Conservation (phyloP, 2,113 vertebrate species). For the Rhizomys pruinosus region DNA sequence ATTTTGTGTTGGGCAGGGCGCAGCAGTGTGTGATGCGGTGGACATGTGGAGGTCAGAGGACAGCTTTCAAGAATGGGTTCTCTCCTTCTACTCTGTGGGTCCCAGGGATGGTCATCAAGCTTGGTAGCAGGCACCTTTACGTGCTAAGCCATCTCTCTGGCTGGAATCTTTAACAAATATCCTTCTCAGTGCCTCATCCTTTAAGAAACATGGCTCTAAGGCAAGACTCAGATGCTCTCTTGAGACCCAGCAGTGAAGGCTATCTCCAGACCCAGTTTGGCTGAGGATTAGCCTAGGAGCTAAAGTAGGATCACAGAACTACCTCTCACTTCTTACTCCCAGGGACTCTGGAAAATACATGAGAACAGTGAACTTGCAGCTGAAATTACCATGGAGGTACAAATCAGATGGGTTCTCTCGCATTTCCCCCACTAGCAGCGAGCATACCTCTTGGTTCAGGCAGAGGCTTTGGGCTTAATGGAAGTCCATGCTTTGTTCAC, state of each 20-base stretch:
- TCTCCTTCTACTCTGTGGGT: too few species aligned
- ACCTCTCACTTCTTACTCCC: neutral
- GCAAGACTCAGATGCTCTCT: neutral
- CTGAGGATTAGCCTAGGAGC: neutral
- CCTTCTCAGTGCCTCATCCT: neutral
- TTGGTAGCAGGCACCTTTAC: neutral
- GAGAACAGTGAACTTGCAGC: neutral
- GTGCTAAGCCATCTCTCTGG: neutral
- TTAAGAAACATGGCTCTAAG: slow-evolving; percentile 2
- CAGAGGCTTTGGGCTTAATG: neutral
- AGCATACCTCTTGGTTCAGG: neutral
- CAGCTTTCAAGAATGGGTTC: neutral
- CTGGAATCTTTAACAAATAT: slow-evolving; percentile 24
- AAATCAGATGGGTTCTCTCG: neutral
- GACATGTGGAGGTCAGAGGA: neutral
- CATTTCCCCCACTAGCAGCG: neutral
- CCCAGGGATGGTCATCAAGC: neutral
- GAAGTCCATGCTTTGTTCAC: neutral
- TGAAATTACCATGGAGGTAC: neutral
- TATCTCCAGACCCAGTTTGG: neutral
- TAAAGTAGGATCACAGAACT: neutral
- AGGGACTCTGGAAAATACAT: neutral
- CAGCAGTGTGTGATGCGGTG: neutral
- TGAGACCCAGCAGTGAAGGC: neutral
- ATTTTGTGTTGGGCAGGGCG: neutral